These are phyloP conservation scores for Heterohyrax brucei DNA, from an alignment of 2,797 vertebrate species.

Conservation along the genomic window DNA sequence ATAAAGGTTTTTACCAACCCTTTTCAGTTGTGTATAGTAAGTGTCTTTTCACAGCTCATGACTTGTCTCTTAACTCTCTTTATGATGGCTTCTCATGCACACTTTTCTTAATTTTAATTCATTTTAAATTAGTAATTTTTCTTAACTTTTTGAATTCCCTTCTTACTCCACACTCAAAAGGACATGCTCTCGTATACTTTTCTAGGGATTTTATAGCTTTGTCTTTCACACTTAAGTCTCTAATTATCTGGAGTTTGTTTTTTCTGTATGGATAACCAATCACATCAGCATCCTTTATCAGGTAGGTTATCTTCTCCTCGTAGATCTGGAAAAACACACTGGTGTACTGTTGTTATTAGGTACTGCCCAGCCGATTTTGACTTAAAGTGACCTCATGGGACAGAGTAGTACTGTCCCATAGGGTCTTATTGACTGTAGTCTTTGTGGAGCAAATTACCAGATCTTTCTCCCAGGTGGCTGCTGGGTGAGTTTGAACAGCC, in stretches of 20 bases:
- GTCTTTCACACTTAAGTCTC: conserved; percentile 15
- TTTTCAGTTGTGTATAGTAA: neutral
- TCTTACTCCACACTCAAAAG: conserved; percentile 36
- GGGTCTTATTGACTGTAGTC: no score
- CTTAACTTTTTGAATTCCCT: conserved; percentile 39
- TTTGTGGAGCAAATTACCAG: no score
- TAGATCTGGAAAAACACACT: neutral
- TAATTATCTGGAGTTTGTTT: neutral
- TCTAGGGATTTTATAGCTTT: neutral
- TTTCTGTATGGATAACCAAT: neutral
- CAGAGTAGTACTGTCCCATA: no score
- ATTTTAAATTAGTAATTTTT: conserved; percentile 12
- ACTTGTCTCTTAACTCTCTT: conserved; percentile 43
- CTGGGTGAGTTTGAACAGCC: no score
- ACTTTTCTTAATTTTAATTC: conserved; percentile 45
- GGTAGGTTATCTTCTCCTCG: neutral
- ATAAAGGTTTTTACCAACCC: neutral
- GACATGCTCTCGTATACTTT: neutral
- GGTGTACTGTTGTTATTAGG: no score
- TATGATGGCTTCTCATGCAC: neutral
- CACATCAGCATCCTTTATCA: neutral
- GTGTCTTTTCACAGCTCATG: conserved; percentile 31
- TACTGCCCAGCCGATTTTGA: no score
- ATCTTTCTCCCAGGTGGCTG: no score
- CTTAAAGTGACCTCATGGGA: no score